Conservation (phyloP, 1,140 invertebrate genomes). For the Danaus plexippus region DNA sequence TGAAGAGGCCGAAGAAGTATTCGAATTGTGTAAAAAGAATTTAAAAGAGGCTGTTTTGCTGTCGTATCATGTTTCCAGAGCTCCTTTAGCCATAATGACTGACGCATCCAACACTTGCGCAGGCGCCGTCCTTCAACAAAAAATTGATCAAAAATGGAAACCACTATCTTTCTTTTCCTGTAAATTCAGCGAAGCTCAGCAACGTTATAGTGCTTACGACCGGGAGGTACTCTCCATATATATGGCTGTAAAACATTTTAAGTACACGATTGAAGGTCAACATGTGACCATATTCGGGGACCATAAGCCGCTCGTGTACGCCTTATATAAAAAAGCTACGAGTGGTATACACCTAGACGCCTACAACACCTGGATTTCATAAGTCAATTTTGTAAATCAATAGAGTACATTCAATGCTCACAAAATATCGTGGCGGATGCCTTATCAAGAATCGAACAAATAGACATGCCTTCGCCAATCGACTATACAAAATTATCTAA, state of each 20-base stretch:
- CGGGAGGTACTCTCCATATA: constrained; percentile 15
- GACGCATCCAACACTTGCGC: constrained; percentile 5
- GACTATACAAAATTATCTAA: constrained; percentile 11
- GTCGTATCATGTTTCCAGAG: constrained; percentile 4
- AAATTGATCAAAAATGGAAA: constrained; percentile 4
- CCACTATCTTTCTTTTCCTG: constrained; percentile 15
- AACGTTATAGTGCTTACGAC: constrained; percentile 16
- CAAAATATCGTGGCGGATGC: constrained; percentile 12
- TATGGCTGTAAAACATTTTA: constrained; percentile 16
- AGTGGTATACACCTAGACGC: no score
- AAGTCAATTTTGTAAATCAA: constrained; percentile 17
- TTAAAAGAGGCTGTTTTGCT: not conserved
- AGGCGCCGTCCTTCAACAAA: constrained; percentile 12
- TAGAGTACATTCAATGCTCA: constrained; percentile 12
- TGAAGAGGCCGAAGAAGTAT: constrained; percentile 7
- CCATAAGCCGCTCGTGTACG: no score
- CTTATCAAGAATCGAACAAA: constrained; percentile 15
- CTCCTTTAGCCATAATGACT: constrained; percentile 5
- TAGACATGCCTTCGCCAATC: constrained; percentile 17
- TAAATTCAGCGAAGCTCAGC: constrained; percentile 13
- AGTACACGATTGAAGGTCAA: constrained; percentile 17
- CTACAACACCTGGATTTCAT: constrained; percentile 14
- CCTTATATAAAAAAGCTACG: no score
- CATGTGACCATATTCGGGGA: constrained; percentile 15
- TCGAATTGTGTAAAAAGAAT: constrained; percentile 9